Base-by-base conservation (phyloP, 2,797 vertebrate genomes). In the Sylvia borin region DNA sequence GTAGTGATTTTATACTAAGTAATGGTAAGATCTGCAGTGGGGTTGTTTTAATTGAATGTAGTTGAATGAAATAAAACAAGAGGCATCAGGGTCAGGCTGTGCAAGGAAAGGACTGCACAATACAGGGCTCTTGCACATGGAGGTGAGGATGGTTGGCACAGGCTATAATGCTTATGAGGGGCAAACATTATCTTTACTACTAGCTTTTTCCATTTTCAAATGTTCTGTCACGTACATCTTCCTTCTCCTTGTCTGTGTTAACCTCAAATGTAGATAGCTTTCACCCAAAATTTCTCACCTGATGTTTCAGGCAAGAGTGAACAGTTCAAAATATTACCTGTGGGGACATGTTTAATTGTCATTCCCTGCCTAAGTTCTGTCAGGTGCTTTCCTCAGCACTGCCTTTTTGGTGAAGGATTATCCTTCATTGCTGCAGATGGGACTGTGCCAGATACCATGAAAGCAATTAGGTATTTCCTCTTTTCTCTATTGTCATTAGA, bases 311-410 rank as follows among this genome's bases (percentile, higher is more conserved):
- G 15, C 34, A 67, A 62, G 76, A 53, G 8, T 26, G 38, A 87
- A 26, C 3, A 36, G 10, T 48, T 80, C 5, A 20, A 14, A 3
- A 7, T 2, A 1, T 4, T 20, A 67, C 4, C 31, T 36, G 7
- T 60, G 25, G 43, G n/a, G 51, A 11, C 8, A 29, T 2, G 2
- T 50, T 79, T 78, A 45, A 47, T 26, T 86, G 16, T 55, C 32
- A 20, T 32, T 76, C 14, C 18, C 27, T 65, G 31, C 27, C 12
- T 38, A 22, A 16, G 9, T 42, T 74, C 55, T 75, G 22, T 51
- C 78, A 48, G 53, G 21, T 67, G 9, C 16, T 86, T 93, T 77
- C 29, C 42, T 82, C 65, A 76, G 5, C 11, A 19, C 25, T 61
- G 22, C 7, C 10, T 57, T 22, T 73, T 58, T 40, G 62, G 16